Conservation (phyloP, 37 sponge, comb jelly and placozoan genomes). For the Theonella swinhoei region DNA sequence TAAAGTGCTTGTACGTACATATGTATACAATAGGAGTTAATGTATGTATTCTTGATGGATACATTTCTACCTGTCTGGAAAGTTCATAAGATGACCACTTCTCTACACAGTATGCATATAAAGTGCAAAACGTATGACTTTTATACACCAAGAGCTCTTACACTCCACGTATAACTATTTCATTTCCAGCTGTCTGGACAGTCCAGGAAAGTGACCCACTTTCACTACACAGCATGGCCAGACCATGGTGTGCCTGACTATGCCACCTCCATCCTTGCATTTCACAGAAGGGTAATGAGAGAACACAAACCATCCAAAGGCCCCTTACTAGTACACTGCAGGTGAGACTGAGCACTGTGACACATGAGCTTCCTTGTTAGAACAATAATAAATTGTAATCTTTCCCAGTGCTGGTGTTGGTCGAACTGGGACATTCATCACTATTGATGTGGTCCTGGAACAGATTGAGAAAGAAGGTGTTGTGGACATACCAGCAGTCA, state of each 20-base stretch:
- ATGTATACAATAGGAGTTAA: too few relatives aligned
- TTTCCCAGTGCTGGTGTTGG: constrained; percentile 72
- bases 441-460: constrained; percentile 17
- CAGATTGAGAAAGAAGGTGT: constrained; percentile 8
- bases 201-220: constrained; percentile 26
- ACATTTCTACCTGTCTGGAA: too few relatives aligned
- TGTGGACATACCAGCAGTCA: constrained; percentile 35
- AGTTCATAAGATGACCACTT: too few relatives aligned
- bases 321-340: constrained; percentile 62
- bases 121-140: background rate
- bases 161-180: too few relatives aligned
- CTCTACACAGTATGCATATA: too few relatives aligned
- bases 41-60: too few relatives aligned
- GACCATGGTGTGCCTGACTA: constrained; percentile 53
- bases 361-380: background rate
- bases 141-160: background rate
- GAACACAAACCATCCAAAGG: background rate
- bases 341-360: constrained; percentile 28
- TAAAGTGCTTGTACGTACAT: too few relatives aligned
- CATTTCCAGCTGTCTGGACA: background rate
- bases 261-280: constrained; percentile 25
- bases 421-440: constrained; percentile 53
- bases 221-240: constrained; percentile 69
- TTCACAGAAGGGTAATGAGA: background rate
- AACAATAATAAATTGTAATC: too few relatives aligned